Conservation (phyloP, 2,888 invertebrate species). For the Andrena fulva region DNA sequence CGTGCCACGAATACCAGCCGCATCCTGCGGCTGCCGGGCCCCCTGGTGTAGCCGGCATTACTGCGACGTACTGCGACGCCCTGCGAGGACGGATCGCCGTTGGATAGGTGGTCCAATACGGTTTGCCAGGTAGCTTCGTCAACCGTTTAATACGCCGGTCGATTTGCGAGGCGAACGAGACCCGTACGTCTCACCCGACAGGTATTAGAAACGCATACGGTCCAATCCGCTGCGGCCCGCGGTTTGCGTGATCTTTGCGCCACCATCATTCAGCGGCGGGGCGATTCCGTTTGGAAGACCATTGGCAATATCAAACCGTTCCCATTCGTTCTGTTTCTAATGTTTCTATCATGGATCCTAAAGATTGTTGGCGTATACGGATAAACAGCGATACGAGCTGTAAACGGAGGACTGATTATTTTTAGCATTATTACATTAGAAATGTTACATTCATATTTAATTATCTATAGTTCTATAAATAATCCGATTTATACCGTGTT, state of each 20-base stretch:
- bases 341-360: no score
- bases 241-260: conserved; percentile 40
- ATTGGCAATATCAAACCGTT: no score
- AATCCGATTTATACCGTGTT: no score
- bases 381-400: no score
- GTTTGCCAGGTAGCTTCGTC: conserved; percentile 26
- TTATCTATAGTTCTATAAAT: no score
- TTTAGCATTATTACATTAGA: no score
- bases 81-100: conserved; percentile 34
- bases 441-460: no score
- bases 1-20: conserved; percentile 57
- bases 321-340: no score
- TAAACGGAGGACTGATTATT: no score
- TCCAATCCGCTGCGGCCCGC: conserved; percentile 25
- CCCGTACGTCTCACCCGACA: conserved; percentile 7
- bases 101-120: conserved; percentile 28
- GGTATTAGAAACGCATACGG: conserved; percentile 26
- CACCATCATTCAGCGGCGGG: neutral
- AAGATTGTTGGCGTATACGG: no score
- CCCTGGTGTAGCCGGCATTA: conserved; percentile 26
- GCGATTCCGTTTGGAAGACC: conserved; percentile 1
- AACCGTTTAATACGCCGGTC: conserved; percentile 47
- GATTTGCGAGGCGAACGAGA: conserved; percentile 18
- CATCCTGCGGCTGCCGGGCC: conserved; percentile 14
- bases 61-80: conserved; percentile 22